Evolutionary conservation across 2,797 vertebrate species (phyloP).

Genomic region (Esox masquinongy): DNA sequence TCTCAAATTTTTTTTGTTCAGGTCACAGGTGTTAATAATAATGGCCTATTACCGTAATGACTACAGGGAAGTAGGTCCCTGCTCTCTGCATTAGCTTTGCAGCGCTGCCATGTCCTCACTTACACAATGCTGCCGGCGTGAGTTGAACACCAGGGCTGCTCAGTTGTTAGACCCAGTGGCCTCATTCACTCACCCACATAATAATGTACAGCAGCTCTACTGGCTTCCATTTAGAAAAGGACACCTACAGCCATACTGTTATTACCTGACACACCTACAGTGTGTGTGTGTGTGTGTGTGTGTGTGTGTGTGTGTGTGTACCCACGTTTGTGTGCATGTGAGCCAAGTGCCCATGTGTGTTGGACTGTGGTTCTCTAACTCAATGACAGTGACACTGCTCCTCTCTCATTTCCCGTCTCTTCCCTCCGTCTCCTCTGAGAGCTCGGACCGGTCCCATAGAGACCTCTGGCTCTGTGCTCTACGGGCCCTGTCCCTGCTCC

Average conservation of each 20-base stretch:
- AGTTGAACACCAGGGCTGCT: conserved; percentile 2
- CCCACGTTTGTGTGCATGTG: neutral
- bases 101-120: conserved; percentile 10
- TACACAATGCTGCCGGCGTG: conserved; percentile 26
- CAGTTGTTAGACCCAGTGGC: conserved; percentile 21
- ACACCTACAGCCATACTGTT: conserved; percentile 11
- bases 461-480: conserved; percentile 34
- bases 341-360: too few species aligned
- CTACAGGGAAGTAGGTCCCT: conserved; percentile 29
- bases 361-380: neutral
- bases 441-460: conserved; percentile 3
- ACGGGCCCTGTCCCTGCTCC: conserved; percentile 34
- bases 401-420: conserved; percentile 17
- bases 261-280: conserved; percentile 11
- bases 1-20: conserved; percentile 46
- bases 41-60: conserved; percentile 51
- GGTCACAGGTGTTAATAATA: conserved; percentile 60
- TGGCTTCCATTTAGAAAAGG: conserved; percentile 16
- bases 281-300: neutral
- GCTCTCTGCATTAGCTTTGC: conserved; percentile 29
- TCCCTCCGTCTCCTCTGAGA: neutral
- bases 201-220: conserved; percentile 4
- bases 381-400: neutral
- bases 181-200: conserved; percentile 26
- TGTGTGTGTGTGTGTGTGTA: neutral